These are phyloP conservation scores for Hetaerina americana DNA, from an alignment of 1,140 invertebrate genomes.

Conservation along the genomic window DNA sequence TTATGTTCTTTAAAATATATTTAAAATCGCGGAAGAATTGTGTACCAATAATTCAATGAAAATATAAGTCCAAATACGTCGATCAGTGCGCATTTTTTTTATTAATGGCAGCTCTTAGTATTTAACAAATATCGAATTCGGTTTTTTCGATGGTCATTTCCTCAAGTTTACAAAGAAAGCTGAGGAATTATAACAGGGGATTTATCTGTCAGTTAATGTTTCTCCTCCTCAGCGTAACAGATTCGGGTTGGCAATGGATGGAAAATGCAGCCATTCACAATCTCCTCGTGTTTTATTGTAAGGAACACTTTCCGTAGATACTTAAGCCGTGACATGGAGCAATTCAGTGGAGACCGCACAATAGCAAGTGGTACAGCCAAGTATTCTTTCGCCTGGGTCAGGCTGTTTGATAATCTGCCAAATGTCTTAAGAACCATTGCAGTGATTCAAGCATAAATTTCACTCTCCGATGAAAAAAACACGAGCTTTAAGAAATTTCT, in stretches of 20 bases:
- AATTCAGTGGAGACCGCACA: not conserved
- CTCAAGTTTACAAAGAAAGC: too few species aligned
- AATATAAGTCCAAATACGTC: too few species aligned
- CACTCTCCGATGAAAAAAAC: not conserved
- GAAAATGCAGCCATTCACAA: not conserved
- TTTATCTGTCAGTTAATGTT: too few species aligned
- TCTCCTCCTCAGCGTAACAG: not conserved
- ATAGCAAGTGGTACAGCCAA: not conserved
- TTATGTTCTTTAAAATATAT: too few species aligned
- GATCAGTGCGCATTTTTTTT: too few species aligned
- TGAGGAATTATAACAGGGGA: too few species aligned
- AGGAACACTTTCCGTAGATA: not conserved
- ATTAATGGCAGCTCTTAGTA: too few species aligned
- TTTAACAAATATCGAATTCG: too few species aligned
- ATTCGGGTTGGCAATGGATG: not conserved
- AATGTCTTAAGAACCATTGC: not conserved
- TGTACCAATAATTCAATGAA: too few species aligned
- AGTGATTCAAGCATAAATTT: not conserved
- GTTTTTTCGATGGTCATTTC: too few species aligned
- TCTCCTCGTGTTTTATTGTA: not conserved
- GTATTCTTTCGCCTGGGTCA: not conserved
- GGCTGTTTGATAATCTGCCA: not conserved
- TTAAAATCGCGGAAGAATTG: too few species aligned
- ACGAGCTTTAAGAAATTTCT: not conserved
- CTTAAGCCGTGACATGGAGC: not conserved